Conservation (phyloP, 2,888 invertebrate genomes). For the Mythimna impura region DNA sequence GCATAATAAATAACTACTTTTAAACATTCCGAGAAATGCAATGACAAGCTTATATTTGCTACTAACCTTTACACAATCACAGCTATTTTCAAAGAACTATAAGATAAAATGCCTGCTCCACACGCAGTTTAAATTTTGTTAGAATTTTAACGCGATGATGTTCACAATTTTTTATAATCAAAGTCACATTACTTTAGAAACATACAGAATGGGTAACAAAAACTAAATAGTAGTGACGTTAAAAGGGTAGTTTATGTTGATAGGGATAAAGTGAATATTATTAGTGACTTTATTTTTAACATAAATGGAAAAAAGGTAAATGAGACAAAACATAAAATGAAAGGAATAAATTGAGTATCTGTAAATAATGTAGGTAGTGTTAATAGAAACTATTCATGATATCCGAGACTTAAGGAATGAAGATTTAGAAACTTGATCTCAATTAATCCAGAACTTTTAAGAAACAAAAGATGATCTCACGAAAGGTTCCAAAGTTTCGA, state of each 20-base stretch:
- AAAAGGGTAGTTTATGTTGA: constrained; percentile 65
- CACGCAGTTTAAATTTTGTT: constrained; percentile 49
- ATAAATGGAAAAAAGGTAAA: constrained; percentile 1
- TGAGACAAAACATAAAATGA: background rate
- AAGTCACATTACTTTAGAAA: constrained; percentile 62
- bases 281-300: constrained; percentile 11
- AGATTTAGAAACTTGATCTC: constrained; percentile 9
- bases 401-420: background rate
- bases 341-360: background rate
- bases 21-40: constrained; percentile 75
- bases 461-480: constrained; percentile 48
- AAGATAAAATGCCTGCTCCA: constrained; percentile 3
- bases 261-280: constrained; percentile 31
- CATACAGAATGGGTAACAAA: constrained; percentile 65
- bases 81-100: constrained; percentile 44
- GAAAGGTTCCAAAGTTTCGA: constrained; percentile 38
- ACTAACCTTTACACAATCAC: constrained; percentile 22
- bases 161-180: constrained; percentile 67
- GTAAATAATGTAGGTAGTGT: background rate
- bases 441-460: constrained; percentile 37
- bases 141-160: constrained; percentile 53
- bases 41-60: constrained; percentile 66
- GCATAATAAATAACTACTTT: constrained; percentile 78
- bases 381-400: constrained; percentile 8
- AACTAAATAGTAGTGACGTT: constrained; percentile 69